phyloP scores from a whole-genome alignment of 2,113 vertebrate genomes.

The Eidolon helvum region DNA sequence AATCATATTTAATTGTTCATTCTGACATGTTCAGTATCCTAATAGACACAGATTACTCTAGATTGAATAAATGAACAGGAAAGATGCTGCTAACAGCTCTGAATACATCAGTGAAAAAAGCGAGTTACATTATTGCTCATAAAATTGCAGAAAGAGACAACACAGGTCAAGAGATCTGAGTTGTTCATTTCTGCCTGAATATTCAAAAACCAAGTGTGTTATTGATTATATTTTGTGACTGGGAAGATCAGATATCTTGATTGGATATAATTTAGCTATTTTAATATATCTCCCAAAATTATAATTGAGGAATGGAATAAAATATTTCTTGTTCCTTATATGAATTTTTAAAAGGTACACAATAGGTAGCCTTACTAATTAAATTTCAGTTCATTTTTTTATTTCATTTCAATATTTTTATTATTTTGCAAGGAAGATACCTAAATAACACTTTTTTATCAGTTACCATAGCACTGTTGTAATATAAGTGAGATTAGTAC shows the following conservation, averaged over 20 bases:
- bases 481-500: neutral
- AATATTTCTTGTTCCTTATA: conserved; percentile 1
- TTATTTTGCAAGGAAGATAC: neutral
- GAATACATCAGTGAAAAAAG: conserved; percentile 72
- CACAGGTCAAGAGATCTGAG: conserved; percentile 73
- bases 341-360: conserved; percentile 30
- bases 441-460: neutral
- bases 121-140: conserved; percentile 74
- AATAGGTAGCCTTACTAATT: neutral
- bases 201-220: conserved; percentile 58
- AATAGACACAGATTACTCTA: conserved; percentile 83
- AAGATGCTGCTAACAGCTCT: conserved; percentile 60
- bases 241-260: conserved; percentile 19
- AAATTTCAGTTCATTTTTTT: neutral
- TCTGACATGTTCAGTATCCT: conserved; percentile 77
- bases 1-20: conserved; percentile 83
- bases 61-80: conserved; percentile 83
- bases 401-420: neutral
- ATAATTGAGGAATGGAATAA: neutral
- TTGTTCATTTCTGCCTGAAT: conserved; percentile 66
- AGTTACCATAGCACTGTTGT: neutral
- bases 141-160: conserved; percentile 68
- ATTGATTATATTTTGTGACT: conserved; percentile 37
- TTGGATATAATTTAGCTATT: neutral
- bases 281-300: neutral